Evolutionary conservation across 2,797 vertebrate genomes (phyloP), one percentile per base, ranked within the genome.

Genomic region (Chelmon rostratus): DNA sequence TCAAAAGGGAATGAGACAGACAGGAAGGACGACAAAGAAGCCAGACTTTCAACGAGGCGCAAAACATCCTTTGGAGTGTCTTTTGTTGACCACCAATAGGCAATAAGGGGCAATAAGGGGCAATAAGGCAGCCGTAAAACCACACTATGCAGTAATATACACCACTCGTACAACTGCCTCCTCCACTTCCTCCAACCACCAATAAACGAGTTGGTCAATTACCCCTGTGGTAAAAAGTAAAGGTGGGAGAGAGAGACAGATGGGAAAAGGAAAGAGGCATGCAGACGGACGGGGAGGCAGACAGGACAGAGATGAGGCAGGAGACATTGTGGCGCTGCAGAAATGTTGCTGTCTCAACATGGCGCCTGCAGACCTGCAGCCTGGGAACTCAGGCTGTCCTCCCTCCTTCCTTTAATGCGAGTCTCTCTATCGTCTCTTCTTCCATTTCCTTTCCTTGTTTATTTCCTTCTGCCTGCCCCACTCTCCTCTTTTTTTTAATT

Each of bases 201-300:
- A 89, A 92, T 93, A 94, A 93, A 93, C 58, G 64, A 79, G 82
- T 62, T 73, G 47, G 75, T 90, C 88, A 90, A 93, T 94, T 92
- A 90, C 89, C 89, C 88, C 83, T 19, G 61, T 88, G 74, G 64
- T 88, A 83, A 87, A 86, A 89, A 67, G 58, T 37, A 62, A 80
- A 76, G 78, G 73, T 84, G 79, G 72, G 70, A 77, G 74, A 70
- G 54, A 68, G 64, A 79, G 58, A 78, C 78, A 78, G 76, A 76
- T 71, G 66, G 84, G 73, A 64, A 52, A 23, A 69, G 49, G 21
- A 73, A 50, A 42, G 42, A 59, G 46, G 15, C 52, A 10, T 53
- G 40, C 59, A 81, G 86, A 79, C 37, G 10, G 58, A 57, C 31
- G 57, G 47, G 19, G 21, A 76, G 66, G 58, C 67, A 77, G 79